Evolutionary conservation across 2,888 invertebrate genomes (phyloP), one percentile per base, ranked within the genome.

Genomic region (Rhamphomyia laevipes): DNA sequence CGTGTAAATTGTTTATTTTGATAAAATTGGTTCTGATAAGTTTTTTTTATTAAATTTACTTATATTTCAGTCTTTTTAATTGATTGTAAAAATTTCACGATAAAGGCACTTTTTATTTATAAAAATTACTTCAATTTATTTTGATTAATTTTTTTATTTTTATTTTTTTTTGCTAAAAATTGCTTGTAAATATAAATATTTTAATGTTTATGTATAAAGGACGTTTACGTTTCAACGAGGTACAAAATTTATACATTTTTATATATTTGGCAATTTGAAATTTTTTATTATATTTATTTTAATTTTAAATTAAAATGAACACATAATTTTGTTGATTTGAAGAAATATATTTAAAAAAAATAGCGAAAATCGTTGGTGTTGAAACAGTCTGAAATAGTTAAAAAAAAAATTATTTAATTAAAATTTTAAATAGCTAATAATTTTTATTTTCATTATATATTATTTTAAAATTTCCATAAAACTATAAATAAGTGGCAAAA

Each of bases 161-260:
- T n/a, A 46, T 48, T 46, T 45, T 31, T 45, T 45, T 37, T 45
- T 35, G 23, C 45, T 45, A 45, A 47, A 47, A 42, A 47, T 44
- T 41, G 30, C 37, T 49, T 45, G 54, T 54, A 55, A 55, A 56
- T 56, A 56, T 54, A 52, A 53, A 53, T 51, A 54, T 50, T 53
- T 48, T 56, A 54, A 51, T 54, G 52, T 55, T 52, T 50, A 57
- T 57, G 49, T 55, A 52, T 55, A 57, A 48, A 53, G 59, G 58
- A 58, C 59, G 59, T 56, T 57, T 59, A 54, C 53, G 58, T 57
- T 58, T 58, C 55, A 50, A 55, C 54, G 53, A 59, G 59, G 59
- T 59, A 59, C 59, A 55, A 55, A 56, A 53, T 54, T 52, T 56
- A 50, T 55, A 53, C 58, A 58, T 58, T 53, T 55, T 57, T 42